Evolutionary conservation across 2,113 vertebrate genomes (phyloP), one percentile per base, ranked within the genome.

Genomic region (Ursus arctos): DNA sequence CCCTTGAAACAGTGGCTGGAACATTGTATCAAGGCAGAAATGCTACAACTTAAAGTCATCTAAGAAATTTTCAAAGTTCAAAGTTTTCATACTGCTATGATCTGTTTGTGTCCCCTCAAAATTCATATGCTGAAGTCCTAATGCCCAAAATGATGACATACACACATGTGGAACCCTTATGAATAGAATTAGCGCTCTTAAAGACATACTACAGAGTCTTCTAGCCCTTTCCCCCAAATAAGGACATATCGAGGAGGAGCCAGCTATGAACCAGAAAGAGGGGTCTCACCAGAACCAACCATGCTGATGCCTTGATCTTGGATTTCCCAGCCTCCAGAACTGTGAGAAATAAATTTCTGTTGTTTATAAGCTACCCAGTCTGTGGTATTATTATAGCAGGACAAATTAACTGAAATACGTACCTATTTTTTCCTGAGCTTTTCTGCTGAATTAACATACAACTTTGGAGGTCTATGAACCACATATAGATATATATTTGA

Each of bases 391-490:
- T 47, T 15, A n/a, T 1, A 92, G 49, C 19, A 57, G 79, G 19
- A 8, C 13, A 71, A 69, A 92, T 16, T 26, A 77, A 47, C 36
- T 71, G 67, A 91, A 36, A 43, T 28, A 67, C 36, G 6, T 55
- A 47, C 15, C 13, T 74, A 57, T 4, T 43, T 81, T 49, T 71
- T 80, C 43, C 43, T 81, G 40, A 13, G 7, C 10, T 40, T 61
- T 92, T 89, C 77, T 76, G 19, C 26, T 95, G 18, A 47, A 71
- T 47, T 91, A 85, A 80, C 74, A 71, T 33, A 92, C 81, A 57
- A 31, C 28, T 85, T 51, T 96, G 7, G 40, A 89, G 40, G 36
- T 15, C n/a, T 63, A 31, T 59, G n/a, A 83, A 49, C 63, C 36
- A 49, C 8, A 49, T 31, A 87, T 9, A 81, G n/a, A 51, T 51